Percentiles rank a stretch among this genome's conserved stretches.
Conservation (phyloP, 2,888 invertebrate species). For the Phortica okadai region DNA sequence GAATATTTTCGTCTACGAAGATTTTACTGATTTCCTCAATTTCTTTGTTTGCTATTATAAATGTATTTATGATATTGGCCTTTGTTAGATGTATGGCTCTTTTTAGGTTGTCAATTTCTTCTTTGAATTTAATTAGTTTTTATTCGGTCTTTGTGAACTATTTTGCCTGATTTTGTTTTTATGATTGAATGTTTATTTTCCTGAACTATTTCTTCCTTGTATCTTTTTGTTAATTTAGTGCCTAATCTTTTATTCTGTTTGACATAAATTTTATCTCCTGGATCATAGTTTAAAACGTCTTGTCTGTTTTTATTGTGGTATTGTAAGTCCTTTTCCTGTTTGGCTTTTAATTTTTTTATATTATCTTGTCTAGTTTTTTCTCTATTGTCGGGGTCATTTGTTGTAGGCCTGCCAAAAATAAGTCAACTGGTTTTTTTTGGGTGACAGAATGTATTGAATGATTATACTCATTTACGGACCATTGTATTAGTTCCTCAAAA, state of each 20-base stretch:
- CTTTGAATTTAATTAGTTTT: conserved; percentile 23
- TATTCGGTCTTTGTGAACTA: not conserved
- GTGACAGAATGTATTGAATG: not conserved
- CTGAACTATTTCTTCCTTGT: too few species aligned
- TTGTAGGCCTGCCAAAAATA: conserved; percentile 13
- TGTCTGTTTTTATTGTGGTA: not conserved
- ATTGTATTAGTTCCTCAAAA: not conserved
- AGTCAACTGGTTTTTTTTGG: not conserved
- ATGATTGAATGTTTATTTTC: not conserved
- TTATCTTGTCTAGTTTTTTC: not conserved
- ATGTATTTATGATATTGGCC: conserved; percentile 38
- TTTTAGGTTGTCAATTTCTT: conserved; percentile 38
- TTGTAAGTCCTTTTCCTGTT: not conserved
- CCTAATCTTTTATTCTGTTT: too few species aligned
- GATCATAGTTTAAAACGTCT: not conserved
- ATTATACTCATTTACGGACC: not conserved
- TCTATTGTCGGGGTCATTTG: not conserved
- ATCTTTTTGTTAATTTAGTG: too few species aligned
- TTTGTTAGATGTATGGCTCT: conserved; percentile 40
- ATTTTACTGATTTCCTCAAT: not conserved
- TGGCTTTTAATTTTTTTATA: not conserved
- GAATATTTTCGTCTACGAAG: conserved; percentile 39
- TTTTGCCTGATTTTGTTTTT: not conserved
- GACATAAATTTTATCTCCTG: not conserved
- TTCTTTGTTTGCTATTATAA: conserved; percentile 31